Conservation (phyloP, 1,140 invertebrate species). For the Drosophila rhopaloa region DNA sequence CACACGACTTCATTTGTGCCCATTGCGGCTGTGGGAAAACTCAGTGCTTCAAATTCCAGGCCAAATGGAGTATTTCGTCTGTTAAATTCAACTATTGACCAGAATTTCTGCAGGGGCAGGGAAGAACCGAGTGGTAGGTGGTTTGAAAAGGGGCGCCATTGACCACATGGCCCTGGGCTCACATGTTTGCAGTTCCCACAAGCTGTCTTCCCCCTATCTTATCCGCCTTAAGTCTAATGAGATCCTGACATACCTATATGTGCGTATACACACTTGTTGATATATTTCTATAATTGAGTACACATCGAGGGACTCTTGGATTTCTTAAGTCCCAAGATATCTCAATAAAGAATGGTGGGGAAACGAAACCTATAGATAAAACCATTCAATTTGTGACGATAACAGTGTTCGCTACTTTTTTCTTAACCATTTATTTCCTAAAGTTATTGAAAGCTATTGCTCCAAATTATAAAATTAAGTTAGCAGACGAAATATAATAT, state of each 20-base stretch:
- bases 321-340: conserved; percentile 6
- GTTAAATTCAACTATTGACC: background rate
- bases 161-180: conserved; percentile 53
- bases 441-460: no score
- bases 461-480: no score
- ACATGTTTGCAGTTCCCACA: conserved; percentile 41
- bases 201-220: conserved; percentile 49
- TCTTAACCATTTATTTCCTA: background rate
- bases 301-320: conserved; percentile 12
- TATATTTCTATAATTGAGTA: conserved; percentile 10
- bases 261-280: conserved; percentile 5
- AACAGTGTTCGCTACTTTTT: background rate
- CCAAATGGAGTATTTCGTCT: conserved; percentile 13
- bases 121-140: no score
- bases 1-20: conserved; percentile 22
- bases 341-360: conserved; percentile 24
- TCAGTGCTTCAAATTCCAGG: conserved; percentile 9
- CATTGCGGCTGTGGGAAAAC: conserved; percentile 33
- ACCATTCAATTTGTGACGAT: conserved; percentile 4
- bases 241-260: conserved; percentile 51
- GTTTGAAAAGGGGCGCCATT: background rate
- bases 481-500: no score
- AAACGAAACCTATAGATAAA: conserved; percentile 56
- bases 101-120: background rate
- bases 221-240: conserved; percentile 60